Conservation (phyloP, 2,113 vertebrate genomes). For the Pteronura brasiliensis region DNA sequence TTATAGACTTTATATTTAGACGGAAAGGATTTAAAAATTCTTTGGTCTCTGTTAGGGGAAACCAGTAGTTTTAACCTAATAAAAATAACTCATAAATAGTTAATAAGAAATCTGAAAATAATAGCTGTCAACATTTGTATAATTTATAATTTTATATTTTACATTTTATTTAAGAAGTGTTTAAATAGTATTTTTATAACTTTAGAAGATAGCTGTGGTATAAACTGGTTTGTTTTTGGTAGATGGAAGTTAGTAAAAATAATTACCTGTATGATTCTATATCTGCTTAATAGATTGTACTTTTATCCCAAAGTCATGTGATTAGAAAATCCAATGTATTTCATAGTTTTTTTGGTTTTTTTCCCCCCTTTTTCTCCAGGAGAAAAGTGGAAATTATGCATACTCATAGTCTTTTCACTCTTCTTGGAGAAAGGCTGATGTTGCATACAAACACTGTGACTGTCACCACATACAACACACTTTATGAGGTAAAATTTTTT, state of each 20-base stretch:
- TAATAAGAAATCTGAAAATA: constrained; percentile 22
- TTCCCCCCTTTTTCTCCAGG: constrained; percentile 77
- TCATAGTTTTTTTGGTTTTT: constrained; percentile 19
- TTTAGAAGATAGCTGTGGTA: not conserved
- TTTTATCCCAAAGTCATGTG: not conserved
- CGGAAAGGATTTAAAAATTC: not conserved
- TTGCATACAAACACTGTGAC: constrained; percentile 94
- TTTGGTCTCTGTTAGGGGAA: not conserved
- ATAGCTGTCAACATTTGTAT: not conserved
- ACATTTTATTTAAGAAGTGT: not conserved
- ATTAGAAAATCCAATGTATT: not conserved
- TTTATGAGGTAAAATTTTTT: constrained; percentile 91
- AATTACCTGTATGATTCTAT: not conserved
- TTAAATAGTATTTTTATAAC: not conserved
- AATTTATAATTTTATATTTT: not conserved
- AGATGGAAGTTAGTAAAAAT: not conserved
- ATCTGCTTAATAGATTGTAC: not conserved
- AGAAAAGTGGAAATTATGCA: constrained; percentile 99
- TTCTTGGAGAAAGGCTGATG: constrained; percentile 95
- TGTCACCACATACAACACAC: constrained; percentile 95
- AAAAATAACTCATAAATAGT: not conserved
- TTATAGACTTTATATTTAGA: not conserved
- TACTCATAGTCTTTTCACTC: constrained; percentile 97
- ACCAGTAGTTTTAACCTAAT: not conserved
- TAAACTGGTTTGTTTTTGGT: not conserved